Base-by-base conservation (phyloP, 1,140 invertebrate genomes). In the Brachionus asplanchnoidis region DNA sequence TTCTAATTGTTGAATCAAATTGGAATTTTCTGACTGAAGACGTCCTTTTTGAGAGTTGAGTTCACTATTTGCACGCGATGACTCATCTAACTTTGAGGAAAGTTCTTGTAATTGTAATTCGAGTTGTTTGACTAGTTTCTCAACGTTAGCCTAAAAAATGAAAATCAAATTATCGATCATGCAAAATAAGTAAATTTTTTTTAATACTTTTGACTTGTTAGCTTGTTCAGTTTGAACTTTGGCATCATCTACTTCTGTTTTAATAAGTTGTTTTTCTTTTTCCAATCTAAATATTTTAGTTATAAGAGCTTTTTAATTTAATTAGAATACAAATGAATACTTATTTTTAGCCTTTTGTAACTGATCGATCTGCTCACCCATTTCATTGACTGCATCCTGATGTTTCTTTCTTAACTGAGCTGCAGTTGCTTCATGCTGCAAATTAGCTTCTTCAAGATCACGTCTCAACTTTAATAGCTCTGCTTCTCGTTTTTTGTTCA, bases 401-500 rank as follows among this genome's bases (percentile, higher is more conserved):
- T 99, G 95, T 93, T 99, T 99, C 93, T 99, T 99, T 91, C 97
- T 94, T 86, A 99, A 93, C 90, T 94, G 95, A 87, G 95, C 94
- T 87, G 98, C 92, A 86, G 95, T 95, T 86, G 95, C 93, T 91
- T 99, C 97, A 90, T 99, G 96, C 91, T 99, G 96, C 90, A 99
- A 95, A 92, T 98, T 97, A 88, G 95, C 92, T 91, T 99, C 97
- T 90, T 99, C 97, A 87, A 99, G 92, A 91, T 99, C 97, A 88
- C 97, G 94, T 87, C 97, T 94, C 65, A 99, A 93, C 90, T 99
- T 99, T 92, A 95, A 94, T 85, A 99, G 93, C 91, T 99, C 97
- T 88, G 95, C 95, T 91, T 99, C 97, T 86, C 97, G 94, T 92
- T 99, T 98, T 93, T 99, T 99, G 93, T 99, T 99, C 87, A 99